Evolutionary conservation across 2,113 vertebrate species (phyloP).

Genomic region (Herpetotheres cachinnans): DNA sequence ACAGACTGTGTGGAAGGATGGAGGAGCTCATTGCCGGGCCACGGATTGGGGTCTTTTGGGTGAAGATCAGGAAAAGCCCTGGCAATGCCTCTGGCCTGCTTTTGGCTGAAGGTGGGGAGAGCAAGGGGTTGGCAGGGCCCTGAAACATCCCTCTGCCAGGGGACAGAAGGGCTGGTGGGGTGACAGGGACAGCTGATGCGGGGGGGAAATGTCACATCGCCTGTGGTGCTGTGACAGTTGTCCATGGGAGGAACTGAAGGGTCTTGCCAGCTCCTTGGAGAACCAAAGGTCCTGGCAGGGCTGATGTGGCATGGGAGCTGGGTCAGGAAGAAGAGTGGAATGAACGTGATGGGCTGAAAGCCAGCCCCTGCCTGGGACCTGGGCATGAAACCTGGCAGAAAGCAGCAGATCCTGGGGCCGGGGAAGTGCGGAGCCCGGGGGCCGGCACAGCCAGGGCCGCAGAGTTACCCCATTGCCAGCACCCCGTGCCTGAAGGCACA

Average conservation of each 20-base stretch:
- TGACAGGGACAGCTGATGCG: background rate
- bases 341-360: background rate
- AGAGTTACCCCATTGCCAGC: background rate
- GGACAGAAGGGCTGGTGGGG: background rate
- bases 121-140: too few relatives aligned
- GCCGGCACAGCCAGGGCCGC: background rate
- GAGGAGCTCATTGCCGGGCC: background rate
- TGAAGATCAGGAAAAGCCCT: background rate
- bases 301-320: accelerated
- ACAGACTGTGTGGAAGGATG: background rate
- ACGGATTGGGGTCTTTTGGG: background rate
- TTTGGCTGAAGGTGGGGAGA: background rate
- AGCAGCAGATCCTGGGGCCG: background rate
- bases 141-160: background rate
- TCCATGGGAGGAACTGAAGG: background rate
- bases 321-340: background rate
- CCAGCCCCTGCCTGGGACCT: background rate
- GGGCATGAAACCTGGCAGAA: background rate
- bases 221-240: accelerated
- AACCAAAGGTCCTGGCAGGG: too few relatives aligned
- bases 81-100: background rate
- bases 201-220: background rate
- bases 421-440: accelerated
- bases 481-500: too few relatives aligned
- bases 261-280: background rate